phyloP scores from a whole-genome alignment of 2,888 invertebrate species.

The Leucania comma region DNA sequence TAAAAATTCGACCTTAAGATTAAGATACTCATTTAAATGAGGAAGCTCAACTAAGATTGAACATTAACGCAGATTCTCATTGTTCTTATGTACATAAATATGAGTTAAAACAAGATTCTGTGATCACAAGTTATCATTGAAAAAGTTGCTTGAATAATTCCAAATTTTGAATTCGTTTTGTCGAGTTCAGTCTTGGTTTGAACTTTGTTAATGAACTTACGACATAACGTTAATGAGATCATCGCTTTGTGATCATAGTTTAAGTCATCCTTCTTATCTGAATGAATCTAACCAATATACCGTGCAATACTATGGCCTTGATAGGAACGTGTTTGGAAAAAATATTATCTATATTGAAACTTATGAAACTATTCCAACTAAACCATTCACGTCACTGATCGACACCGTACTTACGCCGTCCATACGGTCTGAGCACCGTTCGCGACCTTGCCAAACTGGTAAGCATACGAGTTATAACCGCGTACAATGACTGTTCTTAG shows the following conservation, averaged over 20 bases:
- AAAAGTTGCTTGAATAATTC: conserved; percentile 15
- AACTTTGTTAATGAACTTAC: conserved; percentile 22
- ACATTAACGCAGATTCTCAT: not conserved
- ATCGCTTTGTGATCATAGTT: not conserved
- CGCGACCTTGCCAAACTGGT: no score
- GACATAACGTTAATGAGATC: not conserved
- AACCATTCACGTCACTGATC: no score
- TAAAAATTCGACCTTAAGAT: conserved; percentile 1
- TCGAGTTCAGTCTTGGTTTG: conserved; percentile 1
- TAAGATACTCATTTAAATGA: conserved; percentile 2
- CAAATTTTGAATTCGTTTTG: conserved; percentile 1
- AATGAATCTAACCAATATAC: not conserved
- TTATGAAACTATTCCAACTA: no score
- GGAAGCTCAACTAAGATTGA: conserved; percentile 21
- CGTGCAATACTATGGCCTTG: no score
- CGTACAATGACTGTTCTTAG: no score
- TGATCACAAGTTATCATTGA: conserved; percentile 12
- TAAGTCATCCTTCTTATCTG: not conserved
- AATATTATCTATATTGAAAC: no score
- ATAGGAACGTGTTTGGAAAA: no score
- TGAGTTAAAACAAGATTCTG: conserved; percentile 10
- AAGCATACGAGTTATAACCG: no score
- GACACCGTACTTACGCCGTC: no score
- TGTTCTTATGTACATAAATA: conserved; percentile 21
- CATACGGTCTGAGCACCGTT: no score